Base-by-base conservation (phyloP, 37 sponge, comb jelly and placozoan genomes). In the Ianthella basta region DNA sequence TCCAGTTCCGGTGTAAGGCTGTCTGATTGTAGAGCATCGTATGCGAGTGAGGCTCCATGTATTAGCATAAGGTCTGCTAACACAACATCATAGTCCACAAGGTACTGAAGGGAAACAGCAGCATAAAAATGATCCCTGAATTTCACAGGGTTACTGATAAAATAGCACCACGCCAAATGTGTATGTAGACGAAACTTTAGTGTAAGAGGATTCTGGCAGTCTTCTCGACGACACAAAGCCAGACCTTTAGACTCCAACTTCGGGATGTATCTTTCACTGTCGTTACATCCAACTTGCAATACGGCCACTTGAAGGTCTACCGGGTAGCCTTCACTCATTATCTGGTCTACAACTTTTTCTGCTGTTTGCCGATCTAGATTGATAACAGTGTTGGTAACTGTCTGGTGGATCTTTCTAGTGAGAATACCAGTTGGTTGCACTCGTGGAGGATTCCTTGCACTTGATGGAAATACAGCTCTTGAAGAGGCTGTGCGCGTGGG, bases 81-180 rank as follows among this genome's bases (percentile, higher is more conserved):
- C 50, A 44, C 3, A 3, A 44, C 50, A 8, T 44, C 50, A 44
- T 44, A 8, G 50, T 44, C 1, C 1, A 75, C 23, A 10, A 75
- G 25, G 20, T 19, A 4, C 2, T 24, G 14, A 4, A 75, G 21
- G 2, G 37, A 44, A 6, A 32, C 5, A 4, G 78, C 78, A 16
- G 78, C 78, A 1, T 39, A 1, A 25, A 40, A 4, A 24, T 75
- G 78, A 4, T 75, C 54, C 16, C 40, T 25, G 38, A 39, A 75
- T 3, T 75, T 40, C 16, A 40, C 78, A 2, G 21, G 8, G 10
- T 75, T 50, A 23, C 13, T 12, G 20, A 24, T 44, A 41, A 53
- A 75, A 53, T 75, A 75, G 10, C 78, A 75, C 78, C 78, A 75
- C 2, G 78, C 44, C 54, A 75, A 15, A 24, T 75, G 78, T 12